Percentiles rank a stretch among this genome's conserved stretches.
Conservation (phyloP, 2,797 vertebrate genomes). For the Pterois miles region DNA sequence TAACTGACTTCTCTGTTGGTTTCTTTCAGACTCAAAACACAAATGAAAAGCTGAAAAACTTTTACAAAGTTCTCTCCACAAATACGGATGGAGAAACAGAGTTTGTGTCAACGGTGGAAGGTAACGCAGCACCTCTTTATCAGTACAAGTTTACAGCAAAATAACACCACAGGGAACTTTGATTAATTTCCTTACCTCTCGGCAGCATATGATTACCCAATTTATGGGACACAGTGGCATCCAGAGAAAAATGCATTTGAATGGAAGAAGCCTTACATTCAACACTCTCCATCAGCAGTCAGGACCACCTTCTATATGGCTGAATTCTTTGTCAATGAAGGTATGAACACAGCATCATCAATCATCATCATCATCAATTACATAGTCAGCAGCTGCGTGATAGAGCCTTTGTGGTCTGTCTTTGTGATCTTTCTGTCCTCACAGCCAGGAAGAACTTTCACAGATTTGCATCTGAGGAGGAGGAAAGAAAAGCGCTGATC, state of each 20-base stretch:
- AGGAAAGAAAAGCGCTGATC: constrained; percentile 75
- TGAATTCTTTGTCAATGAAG: constrained; percentile 93
- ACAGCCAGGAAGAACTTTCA: constrained; percentile 84
- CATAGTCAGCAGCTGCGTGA: background rate
- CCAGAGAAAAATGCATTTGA: constrained; percentile 96
- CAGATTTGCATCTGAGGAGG: constrained; percentile 69
- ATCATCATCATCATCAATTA: background rate
- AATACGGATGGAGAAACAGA: constrained; percentile 84
- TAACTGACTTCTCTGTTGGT: background rate
- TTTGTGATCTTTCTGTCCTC: constrained; percentile 23
- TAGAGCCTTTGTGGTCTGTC: background rate
- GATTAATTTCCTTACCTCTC: background rate
- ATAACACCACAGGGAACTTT: accelerated
- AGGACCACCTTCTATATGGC: constrained; percentile 87
- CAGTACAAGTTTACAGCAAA: background rate
- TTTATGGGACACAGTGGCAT: constrained; percentile 96
- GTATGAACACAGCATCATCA: constrained; percentile 69
- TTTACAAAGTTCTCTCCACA: constrained; percentile 91
- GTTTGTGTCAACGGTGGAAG: constrained; percentile 95
- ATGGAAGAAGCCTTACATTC: constrained; percentile 82
- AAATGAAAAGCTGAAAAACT: constrained; percentile 83
- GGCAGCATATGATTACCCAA: constrained; percentile 87
- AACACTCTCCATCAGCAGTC: constrained; percentile 84
- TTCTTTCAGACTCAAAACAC: constrained; percentile 85
- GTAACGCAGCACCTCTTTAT: constrained; percentile 60